phyloP scores from a whole-genome alignment of 2,888 invertebrate species.

The Megastigmus dorsalis region DNA sequence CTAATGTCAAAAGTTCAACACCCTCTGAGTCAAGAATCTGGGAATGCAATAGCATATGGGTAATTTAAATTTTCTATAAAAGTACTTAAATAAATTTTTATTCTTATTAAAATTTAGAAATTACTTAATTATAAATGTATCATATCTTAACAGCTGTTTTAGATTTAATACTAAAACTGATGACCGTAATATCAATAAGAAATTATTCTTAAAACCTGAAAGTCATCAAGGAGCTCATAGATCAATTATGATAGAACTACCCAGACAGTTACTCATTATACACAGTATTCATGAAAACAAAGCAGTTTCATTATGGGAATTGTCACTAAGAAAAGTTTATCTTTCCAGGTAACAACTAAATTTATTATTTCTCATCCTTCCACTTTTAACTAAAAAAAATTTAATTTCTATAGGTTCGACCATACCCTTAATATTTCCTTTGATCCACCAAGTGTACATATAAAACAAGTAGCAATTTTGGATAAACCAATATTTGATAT shows the following conservation, averaged over 20 bases:
- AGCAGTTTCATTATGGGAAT: conserved; percentile 65
- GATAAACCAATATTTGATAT: conserved; percentile 44
- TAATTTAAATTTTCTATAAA: conserved; percentile 47
- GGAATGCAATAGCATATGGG: conserved; percentile 59
- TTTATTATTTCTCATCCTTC: conserved; percentile 10
- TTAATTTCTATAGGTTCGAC: conserved; percentile 59
- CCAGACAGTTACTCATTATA: conserved; percentile 66
- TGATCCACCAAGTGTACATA: conserved; percentile 55
- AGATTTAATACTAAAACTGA: conserved; percentile 48
- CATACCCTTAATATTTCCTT: conserved; percentile 60
- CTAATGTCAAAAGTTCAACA: conserved; percentile 57
- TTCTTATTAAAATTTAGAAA: neutral
- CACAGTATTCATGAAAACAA: conserved; percentile 60
- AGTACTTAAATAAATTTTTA: neutral
- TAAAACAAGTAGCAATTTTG: conserved; percentile 32
- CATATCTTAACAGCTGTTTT: conserved; percentile 60
- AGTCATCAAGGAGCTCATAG: conserved; percentile 45
- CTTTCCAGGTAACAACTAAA: conserved; percentile 60
- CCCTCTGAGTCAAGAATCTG: conserved; percentile 45
- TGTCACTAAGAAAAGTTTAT: conserved; percentile 67
- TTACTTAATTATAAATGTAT: conserved; percentile 17
- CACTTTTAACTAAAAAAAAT: neutral
- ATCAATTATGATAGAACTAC: conserved; percentile 62
- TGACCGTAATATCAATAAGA: conserved; percentile 56
- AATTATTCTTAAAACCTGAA: conserved; percentile 57